A percentile compares a stretch with the other conserved stretches of the same genome.
phyloP scores from a whole-genome alignment of 2,113 vertebrate genomes.

The Falco punctatus region DNA sequence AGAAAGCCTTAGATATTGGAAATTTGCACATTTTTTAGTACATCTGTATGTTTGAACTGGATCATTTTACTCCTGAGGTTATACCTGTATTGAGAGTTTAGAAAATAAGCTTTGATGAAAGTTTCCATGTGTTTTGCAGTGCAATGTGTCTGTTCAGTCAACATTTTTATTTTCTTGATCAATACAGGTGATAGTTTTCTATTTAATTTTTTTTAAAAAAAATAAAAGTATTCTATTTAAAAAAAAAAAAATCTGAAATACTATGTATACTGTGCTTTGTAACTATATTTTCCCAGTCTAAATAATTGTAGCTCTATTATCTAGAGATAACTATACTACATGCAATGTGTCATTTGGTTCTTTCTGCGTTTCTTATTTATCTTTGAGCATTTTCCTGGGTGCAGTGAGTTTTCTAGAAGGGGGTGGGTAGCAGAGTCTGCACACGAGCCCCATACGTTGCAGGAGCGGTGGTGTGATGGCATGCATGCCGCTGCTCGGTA shows the following conservation, averaged over 20 bases:
- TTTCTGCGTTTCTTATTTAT: background rate
- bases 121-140: background rate
- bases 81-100: background rate
- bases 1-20: background rate
- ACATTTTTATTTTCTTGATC: background rate
- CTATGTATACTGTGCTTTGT: background rate
- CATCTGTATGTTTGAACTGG: background rate
- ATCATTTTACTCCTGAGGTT: background rate
- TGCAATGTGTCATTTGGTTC: background rate
- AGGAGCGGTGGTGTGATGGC: rapidly evolving
- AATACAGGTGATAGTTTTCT: background rate
- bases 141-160: background rate
- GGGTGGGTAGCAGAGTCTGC: background rate
- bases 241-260: background rate
- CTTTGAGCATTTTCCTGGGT: background rate
- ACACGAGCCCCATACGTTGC: background rate
- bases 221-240: too few species aligned
- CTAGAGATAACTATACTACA: background rate
- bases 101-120: background rate
- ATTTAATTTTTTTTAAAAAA: background rate
- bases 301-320: background rate
- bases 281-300: background rate
- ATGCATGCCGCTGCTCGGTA: rapidly evolving
- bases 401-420: background rate
- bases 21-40: background rate